phyloP scores from a whole-genome alignment of 2,888 invertebrate species.

The Parascotia fuliginaria region DNA sequence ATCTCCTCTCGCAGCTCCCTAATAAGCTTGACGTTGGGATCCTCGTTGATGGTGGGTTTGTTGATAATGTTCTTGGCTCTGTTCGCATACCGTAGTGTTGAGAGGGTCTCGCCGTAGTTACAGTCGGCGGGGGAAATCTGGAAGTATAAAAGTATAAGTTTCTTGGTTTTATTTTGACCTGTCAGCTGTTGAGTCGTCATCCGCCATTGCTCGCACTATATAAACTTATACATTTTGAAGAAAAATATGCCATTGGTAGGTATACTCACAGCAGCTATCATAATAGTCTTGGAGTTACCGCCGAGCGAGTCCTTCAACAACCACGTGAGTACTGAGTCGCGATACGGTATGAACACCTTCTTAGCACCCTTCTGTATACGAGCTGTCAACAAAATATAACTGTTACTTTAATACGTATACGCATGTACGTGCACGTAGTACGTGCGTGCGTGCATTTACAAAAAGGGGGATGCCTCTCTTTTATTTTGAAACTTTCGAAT shows the following conservation, averaged over 20 bases:
- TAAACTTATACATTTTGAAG: too few relatives aligned
- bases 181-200: too few relatives aligned
- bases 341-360: conserved; percentile 92
- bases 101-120: conserved; percentile 94
- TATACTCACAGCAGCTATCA: conserved; percentile 92
- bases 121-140: conserved; percentile 92
- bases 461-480: too few relatives aligned
- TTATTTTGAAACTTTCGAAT: too few relatives aligned
- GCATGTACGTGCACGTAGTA: too few relatives aligned
- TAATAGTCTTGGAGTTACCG: conserved; percentile 96
- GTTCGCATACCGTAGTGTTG: conserved; percentile 94
- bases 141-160: neutral
- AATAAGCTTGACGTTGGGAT: conserved; percentile 94
- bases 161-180: neutral
- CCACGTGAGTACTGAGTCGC: conserved; percentile 96
- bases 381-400: conserved; percentile 41
- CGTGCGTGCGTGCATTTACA: too few relatives aligned
- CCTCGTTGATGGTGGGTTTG: conserved; percentile 96
- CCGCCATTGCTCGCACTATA: too few relatives aligned
- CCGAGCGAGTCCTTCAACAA: conserved; percentile 94
- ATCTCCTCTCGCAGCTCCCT: conserved; percentile 94
- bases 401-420: too few relatives aligned
- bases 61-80: conserved; percentile 96
- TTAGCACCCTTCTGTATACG: conserved; percentile 75
- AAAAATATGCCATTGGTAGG: too few relatives aligned